Evolutionary conservation across 1,140 invertebrate species (phyloP).

Genomic region (Drosophila suzukii): DNA sequence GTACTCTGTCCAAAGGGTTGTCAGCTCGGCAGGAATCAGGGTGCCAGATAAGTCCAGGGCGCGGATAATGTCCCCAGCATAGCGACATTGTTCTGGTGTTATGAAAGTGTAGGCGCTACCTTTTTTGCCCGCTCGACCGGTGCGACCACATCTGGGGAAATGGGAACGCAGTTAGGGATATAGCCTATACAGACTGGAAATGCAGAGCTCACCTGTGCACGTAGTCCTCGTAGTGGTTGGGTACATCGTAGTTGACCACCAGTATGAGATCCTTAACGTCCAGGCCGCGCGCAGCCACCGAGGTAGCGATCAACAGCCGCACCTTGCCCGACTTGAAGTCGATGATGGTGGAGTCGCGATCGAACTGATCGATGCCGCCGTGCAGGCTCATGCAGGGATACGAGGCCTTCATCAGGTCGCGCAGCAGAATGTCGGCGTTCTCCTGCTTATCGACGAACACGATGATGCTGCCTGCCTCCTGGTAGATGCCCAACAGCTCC

Average conservation of each 20-base stretch:
- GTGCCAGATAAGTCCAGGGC: slow-evolving; percentile 94
- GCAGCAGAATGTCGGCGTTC: slow-evolving; percentile 96
- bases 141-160: slow-evolving; percentile 92
- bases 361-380: slow-evolving; percentile 99
- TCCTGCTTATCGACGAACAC: slow-evolving; percentile 99
- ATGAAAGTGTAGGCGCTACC: slow-evolving; percentile 99
- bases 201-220: slow-evolving; percentile 89
- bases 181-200: too few relatives aligned
- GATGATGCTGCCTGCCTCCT: slow-evolving; percentile 96
- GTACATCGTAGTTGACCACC: slow-evolving; percentile 99
- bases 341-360: slow-evolving; percentile 98
- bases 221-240: slow-evolving; percentile 99
- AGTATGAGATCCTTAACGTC: slow-evolving; percentile 99
- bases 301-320: slow-evolving; percentile 95
- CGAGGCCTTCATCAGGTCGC: slow-evolving; percentile 98
- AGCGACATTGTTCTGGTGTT: slow-evolving; percentile 96
- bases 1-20: slow-evolving; percentile 94
- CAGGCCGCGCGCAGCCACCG: slow-evolving; percentile 97
- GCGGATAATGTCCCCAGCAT: slow-evolving; percentile 96
- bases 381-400: slow-evolving; percentile 98
- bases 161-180: neutral
- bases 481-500: slow-evolving; percentile 97
- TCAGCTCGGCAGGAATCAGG: slow-evolving; percentile 90
- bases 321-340: slow-evolving; percentile 98
- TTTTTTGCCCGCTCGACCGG: slow-evolving; percentile 98